Evolutionary conservation across 2,113 vertebrate genomes (phyloP).

Genomic region (Eurypyga helias): DNA sequence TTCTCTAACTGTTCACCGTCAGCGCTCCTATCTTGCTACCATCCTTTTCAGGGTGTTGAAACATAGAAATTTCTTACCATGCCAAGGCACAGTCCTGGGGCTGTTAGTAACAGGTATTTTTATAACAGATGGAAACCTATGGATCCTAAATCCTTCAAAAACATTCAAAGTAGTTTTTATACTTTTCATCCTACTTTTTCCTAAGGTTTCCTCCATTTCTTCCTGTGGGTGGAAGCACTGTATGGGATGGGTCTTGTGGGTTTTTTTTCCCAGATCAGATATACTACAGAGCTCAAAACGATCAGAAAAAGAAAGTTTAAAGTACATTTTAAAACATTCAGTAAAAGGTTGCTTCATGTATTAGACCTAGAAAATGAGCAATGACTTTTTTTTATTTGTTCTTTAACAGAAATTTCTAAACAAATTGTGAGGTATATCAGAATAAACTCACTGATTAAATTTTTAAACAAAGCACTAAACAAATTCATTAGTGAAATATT

Average conservation of each 20-base stretch:
- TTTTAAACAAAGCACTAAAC: constrained; percentile 17
- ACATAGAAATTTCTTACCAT: background rate
- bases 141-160: background rate
- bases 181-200: background rate
- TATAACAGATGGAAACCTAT: background rate
- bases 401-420: background rate
- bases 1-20: background rate
- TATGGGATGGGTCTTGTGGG: background rate
- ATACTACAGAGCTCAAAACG: background rate
- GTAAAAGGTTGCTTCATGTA: background rate
- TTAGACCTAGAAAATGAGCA: background rate
- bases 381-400: background rate
- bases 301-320: background rate
- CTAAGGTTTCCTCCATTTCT: background rate
- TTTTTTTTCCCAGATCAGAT: background rate
- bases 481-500: constrained; percentile 62
- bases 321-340: background rate
- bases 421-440: background rate
- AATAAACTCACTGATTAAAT: background rate
- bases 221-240: background rate
- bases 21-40: background rate
- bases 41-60: background rate
- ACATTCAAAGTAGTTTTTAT: background rate
- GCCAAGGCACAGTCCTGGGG: background rate
- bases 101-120: background rate